These are phyloP conservation scores for Rhimphoctona megacephalus DNA, from an alignment of 2,888 invertebrate species.

Conservation along the genomic window DNA sequence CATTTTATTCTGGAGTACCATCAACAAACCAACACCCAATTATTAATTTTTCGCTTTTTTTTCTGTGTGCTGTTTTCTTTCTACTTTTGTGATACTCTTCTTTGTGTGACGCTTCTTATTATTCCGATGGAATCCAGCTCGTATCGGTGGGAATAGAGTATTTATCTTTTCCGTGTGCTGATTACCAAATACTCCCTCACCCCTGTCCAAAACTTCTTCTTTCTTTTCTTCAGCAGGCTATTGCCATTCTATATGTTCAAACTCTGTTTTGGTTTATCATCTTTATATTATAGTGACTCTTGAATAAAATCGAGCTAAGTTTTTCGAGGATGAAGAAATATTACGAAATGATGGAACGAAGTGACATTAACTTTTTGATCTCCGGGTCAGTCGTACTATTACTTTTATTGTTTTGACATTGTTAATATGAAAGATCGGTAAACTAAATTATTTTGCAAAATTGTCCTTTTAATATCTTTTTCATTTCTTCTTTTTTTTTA, in stretches of 20 bases:
- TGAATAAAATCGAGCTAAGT: neutral
- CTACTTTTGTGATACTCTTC: neutral
- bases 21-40: constrained; percentile 87
- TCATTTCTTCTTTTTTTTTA: neutral
- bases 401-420: neutral
- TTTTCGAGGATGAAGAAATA: neutral
- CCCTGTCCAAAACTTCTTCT: constrained; percentile 3
- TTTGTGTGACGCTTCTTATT: neutral
- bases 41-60: constrained; percentile 58
- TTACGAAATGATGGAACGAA: neutral
- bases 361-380: neutral
- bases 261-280: neutral
- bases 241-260: neutral
- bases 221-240: neutral
- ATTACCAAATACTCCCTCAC: constrained; percentile 39
- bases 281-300: too few species aligned
- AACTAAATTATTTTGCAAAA: neutral
- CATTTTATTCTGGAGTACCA: constrained; percentile 90
- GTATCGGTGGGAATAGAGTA: neutral
- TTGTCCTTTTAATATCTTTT: neutral
- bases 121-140: neutral
- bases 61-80: neutral
- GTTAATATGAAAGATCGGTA: neutral
- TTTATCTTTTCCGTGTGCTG: constrained; percentile 8
- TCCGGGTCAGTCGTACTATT: neutral